Base-by-base conservation (phyloP, 2,888 invertebrate species). In the Tinea pellionella region DNA sequence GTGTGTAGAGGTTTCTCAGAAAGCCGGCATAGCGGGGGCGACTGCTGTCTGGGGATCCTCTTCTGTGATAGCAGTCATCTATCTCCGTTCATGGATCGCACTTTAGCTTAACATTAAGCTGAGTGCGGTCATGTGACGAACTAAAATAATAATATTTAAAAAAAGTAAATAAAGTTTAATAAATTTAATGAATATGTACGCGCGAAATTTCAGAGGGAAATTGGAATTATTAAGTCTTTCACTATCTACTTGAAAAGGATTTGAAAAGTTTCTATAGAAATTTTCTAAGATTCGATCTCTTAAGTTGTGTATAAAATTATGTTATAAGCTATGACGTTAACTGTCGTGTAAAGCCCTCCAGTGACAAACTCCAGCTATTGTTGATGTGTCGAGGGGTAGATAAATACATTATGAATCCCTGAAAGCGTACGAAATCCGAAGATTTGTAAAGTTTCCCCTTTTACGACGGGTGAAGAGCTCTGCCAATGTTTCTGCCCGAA, bases 371-470 rank as follows among this genome's bases (percentile, higher is more conserved):
- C 74, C 65, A 68, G 76, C 72, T 73, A 77, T 81, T 82, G 77
- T 77, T 75, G 74, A 82, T 77, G 83, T 86, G 83, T 80, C 80
- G 74, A 77, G 82, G 84, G 86, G 78, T 73, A 78, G 84, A 86
- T 86, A 86, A 86, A 85, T 84, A 81, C 78, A 84, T 86, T 82
- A 81, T 77, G 77, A 80, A 78, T 75, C 77, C 75, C 78, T 78
- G 78, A 81, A 81, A 85, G 82, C 82, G 80, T 78, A 80, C 79
- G 84, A 85, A 83, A 85, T 86, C 75, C 81, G 72, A 75, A 85
- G 80, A 86, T 85, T 85, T 86, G 81, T 84, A 84, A 87, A 86
- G 74, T 86, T 84, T 80, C 74, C 84, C 84, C 84, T 74, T 83
- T 84, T 85, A 85, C 82, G 84, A 84, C 74, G 77, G 74, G 75